Conservation (phyloP, 2,797 vertebrate species). For the Sebastes flavidus region DNA sequence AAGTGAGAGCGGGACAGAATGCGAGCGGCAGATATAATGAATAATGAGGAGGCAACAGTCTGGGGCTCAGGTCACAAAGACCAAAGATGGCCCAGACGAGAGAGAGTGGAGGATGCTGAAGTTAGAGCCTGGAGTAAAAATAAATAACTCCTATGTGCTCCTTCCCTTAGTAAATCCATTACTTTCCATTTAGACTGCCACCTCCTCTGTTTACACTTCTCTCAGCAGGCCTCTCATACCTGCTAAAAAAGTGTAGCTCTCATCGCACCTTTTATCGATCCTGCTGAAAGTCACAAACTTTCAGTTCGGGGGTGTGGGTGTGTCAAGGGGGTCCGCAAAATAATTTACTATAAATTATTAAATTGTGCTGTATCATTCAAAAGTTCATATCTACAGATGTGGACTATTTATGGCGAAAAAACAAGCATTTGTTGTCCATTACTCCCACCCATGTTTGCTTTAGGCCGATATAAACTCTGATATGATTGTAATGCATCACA, state of each 20-base stretch:
- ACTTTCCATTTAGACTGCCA: slow-evolving; percentile 31
- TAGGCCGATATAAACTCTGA: no score
- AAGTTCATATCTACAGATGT: no score
- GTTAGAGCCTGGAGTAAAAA: slow-evolving; percentile 1
- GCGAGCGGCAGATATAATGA: slow-evolving; percentile 20
- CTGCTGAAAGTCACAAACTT: slow-evolving; percentile 28
- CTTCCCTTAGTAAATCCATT: slow-evolving; percentile 26
- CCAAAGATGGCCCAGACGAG: slow-evolving; percentile 20
- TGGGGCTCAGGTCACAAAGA: slow-evolving; percentile 17
- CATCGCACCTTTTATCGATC: slow-evolving; percentile 37
- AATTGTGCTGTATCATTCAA: no score
- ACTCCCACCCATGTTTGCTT: no score
- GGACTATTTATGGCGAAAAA: no score
- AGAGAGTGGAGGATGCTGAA: slow-evolving; percentile 16
- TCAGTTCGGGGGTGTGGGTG: slow-evolving; percentile 4
- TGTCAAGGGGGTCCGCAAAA: slow-evolving; percentile 16
- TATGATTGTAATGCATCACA: no score
- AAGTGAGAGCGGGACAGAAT: slow-evolving; percentile 3
- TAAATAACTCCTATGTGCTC: slow-evolving; percentile 5
- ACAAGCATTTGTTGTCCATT: no score
- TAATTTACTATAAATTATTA: no score
- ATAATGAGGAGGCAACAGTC: neutral
- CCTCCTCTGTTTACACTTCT: slow-evolving; percentile 19
- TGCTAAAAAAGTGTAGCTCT: slow-evolving; percentile 36
- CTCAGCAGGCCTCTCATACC: slow-evolving; percentile 10